Evolutionary conservation across 2,797 vertebrate species (phyloP), one percentile per base, ranked within the genome.

Genomic region (Acrossocheilus wenchowensis): DNA sequence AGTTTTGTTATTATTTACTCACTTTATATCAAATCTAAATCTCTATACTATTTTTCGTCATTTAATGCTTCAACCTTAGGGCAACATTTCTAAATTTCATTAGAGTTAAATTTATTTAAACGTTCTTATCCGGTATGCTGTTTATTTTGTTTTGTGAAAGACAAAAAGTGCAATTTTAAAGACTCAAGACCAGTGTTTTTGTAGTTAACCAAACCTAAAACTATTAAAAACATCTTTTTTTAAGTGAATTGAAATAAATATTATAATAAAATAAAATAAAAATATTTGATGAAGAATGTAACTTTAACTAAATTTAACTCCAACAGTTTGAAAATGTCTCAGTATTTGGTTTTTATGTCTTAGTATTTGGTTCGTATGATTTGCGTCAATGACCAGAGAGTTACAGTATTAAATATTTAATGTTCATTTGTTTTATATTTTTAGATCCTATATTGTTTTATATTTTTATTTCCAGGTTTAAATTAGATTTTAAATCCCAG

Each of bases 401-500:
- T 9, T 68, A 68, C 6, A 9, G 64, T 36, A 68, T 36, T 68
- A 77, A 39, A 36, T 12, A 54, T 78, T 39, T 54, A 39, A 77
- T 54, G 30, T 54, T 54, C 7, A 77, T 57, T 39, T 14, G 19
- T 23, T 39, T 54, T 57, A 15, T 39, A 8, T 78, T 8, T 78
- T 57, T 78, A 77, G 50, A 54, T 23, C 19, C 50, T 26, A 62
- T 41, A 43, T 30, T 30, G 30, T 30, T 30, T 30, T 30, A 30
- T 30, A 30, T 30, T 30, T 78, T 62, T 79, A 62, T 62, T 79
- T 79, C 23, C 39, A 80, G 12, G n/a, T 30, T 62, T 43, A 64
- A 60, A 64, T 80, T 45, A 30, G n/a, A 30, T 79, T 79, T 79
- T 45, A 19, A 68, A 62, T 66, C 26, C 54, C 60, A 80, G 14